phyloP scores from a whole-genome alignment of 2,797 vertebrate species.

The Etheostoma perlongum region DNA sequence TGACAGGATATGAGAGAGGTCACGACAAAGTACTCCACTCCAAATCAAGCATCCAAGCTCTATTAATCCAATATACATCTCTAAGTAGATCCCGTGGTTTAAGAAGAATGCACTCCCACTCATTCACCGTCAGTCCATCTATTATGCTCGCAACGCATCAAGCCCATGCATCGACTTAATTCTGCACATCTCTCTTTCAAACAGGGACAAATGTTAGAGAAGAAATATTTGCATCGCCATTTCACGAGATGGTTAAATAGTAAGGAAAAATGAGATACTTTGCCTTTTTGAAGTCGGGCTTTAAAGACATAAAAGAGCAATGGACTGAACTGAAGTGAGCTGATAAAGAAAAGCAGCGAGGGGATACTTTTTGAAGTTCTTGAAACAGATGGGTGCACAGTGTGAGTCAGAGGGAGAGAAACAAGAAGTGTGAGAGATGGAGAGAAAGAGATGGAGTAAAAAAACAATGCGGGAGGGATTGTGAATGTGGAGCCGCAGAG shows the following conservation, averaged over 20 bases:
- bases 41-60: conserved; percentile 60
- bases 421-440: conserved; percentile 48
- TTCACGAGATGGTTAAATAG: conserved; percentile 32
- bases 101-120: conserved; percentile 63
- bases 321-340: conserved; percentile 43
- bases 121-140: conserved; percentile 52
- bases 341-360: conserved; percentile 42
- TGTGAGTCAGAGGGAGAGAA: conserved; percentile 64
- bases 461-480: conserved; percentile 28
- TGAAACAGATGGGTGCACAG: conserved; percentile 80
- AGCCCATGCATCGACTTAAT: conserved; percentile 48
- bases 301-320: conserved; percentile 56
- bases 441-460: conserved; percentile 57
- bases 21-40: conserved; percentile 63
- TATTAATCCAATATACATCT: conserved; percentile 72
- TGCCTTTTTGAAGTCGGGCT: conserved; percentile 50
- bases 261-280: conserved; percentile 24
- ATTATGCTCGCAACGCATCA: conserved; percentile 40
- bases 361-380: conserved; percentile 66
- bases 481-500: conserved; percentile 2
- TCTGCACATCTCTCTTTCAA: conserved; percentile 32
- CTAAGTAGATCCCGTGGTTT: conserved; percentile 56
- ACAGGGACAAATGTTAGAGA: conserved; percentile 37
- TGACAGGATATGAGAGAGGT: conserved; percentile 65
- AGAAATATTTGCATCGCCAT: conserved; percentile 40